These are phyloP conservation scores for Chironex yamaguchii DNA, from an alignment of 30 jellyfish, hydroid and myxozoan genomes.

Conservation along the genomic window DNA sequence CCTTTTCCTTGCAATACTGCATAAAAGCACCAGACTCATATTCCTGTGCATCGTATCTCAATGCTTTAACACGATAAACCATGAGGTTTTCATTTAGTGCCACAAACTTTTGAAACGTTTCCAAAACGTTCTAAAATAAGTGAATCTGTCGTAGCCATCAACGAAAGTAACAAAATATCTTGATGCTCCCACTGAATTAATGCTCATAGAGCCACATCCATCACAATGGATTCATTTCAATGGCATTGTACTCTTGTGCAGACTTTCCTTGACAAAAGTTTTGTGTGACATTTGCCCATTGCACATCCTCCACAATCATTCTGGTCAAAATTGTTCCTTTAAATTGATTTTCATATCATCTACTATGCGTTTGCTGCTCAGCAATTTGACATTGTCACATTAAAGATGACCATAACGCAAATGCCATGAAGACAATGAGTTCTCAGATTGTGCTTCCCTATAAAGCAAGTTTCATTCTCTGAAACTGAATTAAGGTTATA, in stretches of 20 bases:
- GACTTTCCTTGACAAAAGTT: constrained; percentile 28
- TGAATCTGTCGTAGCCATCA: constrained; percentile 20
- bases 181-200: constrained; percentile 65
- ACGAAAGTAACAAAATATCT: constrained; percentile 59
- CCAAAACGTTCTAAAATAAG: no score
- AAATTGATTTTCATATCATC: constrained; percentile 8
- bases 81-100: not conserved
- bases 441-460: not conserved
- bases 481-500: constrained; percentile 14
- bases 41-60: constrained; percentile 27
- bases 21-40: no score
- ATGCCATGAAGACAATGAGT: constrained; percentile 33
- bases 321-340: constrained; percentile 1
- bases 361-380: constrained; percentile 5
- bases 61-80: not conserved
- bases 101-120: constrained; percentile 3
- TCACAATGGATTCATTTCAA: constrained; percentile 43
- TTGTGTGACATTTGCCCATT: constrained; percentile 30
- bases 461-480: not conserved
- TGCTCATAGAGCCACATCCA: constrained; percentile 66
- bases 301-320: constrained; percentile 72
- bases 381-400: constrained; percentile 45
- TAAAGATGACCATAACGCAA: constrained; percentile 60
- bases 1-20: not conserved
- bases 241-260: not conserved